A percentile compares a stretch with the other conserved stretches of the same genome.
Conservation (phyloP, 2,888 invertebrate species). For the Tetragonula carbonaria region DNA sequence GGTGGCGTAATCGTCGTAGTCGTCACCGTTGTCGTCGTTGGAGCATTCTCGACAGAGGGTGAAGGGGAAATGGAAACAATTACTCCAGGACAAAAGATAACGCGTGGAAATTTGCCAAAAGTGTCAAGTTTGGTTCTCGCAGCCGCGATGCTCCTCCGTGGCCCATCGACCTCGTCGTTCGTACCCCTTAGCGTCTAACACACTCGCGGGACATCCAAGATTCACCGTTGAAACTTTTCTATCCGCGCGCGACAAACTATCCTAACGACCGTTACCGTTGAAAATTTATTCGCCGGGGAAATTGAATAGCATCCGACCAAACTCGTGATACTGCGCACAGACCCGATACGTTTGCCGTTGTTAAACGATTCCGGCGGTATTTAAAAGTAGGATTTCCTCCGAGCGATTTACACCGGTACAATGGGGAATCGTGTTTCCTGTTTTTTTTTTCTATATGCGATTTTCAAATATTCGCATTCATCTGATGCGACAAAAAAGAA, state of each 20-base stretch:
- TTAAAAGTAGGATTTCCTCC: neutral
- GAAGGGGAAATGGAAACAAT: constrained; percentile 72
- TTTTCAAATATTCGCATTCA: no score
- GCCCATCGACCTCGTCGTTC: constrained; percentile 42
- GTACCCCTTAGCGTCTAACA: constrained; percentile 32
- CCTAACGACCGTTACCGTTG: constrained; percentile 2
- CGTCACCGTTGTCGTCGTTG: constrained; percentile 32
- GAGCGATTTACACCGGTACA: neutral
- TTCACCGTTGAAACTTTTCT: constrained; percentile 45
- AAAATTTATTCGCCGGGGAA: constrained; percentile 24
- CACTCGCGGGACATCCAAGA: constrained; percentile 10
- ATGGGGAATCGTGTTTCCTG: neutral
- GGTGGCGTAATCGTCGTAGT: no score
- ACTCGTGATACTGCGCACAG: neutral
- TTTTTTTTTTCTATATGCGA: no score
- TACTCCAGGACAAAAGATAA: constrained; percentile 78
- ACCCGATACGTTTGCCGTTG: neutral
- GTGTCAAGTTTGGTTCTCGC: constrained; percentile 60
- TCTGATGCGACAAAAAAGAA: no score
- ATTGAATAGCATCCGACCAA: constrained; percentile 15
- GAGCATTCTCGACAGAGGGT: constrained; percentile 51
- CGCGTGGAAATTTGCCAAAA: constrained; percentile 80
- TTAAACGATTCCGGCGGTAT: neutral
- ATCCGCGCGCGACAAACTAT: neutral
- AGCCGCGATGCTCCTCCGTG: constrained; percentile 18